Evolutionary conservation across 2,888 invertebrate species (phyloP), one percentile per base, ranked within the genome.

Genomic region (Cephus spinipes): DNA sequence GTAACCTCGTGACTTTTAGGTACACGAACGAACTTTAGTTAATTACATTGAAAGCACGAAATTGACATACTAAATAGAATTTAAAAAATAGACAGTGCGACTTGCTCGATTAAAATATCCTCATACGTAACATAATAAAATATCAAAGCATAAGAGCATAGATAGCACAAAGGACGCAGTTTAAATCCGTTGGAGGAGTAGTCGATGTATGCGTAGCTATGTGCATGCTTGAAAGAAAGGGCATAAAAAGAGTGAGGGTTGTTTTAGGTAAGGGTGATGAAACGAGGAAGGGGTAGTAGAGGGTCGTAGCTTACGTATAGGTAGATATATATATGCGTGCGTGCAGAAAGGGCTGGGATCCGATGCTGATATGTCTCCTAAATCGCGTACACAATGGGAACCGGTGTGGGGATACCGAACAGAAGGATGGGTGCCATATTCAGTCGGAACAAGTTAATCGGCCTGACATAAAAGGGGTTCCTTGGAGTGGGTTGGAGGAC

Each of bases 371-470:
- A 75, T 77, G 77, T 77, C 77, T 74, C 74, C 77, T 75, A 77
- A 77, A 77, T 77, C 77, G 77, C 69, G 77, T 71, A 69, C 68
- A 77, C 77, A 55, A 55, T 55, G 55, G 55, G 23, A 55, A 55
- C 55, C 55, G 55, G 23, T 55, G 55, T 55, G 55, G 55, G 55
- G 55, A 55, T 23, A 71, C 71, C 12, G 77, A 71, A 75, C 74
- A 75, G 77, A 77, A 74, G 74, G 77, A 77, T 75, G 77, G 77
- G 77, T 77, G 74, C 75, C 77, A 77, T 77, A 77, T 77, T 77
- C 77, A 77, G 77, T 77, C 68, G 75, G 77, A 75, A 77, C 77
- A 77, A 77, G 77, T 77, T 77, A 77, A 77, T 77, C 77, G 77
- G 77, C 74, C 69, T 77, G 69, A 69, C 40, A 77, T 77, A 75